phyloP scores from a whole-genome alignment of 2,113 vertebrate genomes.

The Marmota flaviventris region DNA sequence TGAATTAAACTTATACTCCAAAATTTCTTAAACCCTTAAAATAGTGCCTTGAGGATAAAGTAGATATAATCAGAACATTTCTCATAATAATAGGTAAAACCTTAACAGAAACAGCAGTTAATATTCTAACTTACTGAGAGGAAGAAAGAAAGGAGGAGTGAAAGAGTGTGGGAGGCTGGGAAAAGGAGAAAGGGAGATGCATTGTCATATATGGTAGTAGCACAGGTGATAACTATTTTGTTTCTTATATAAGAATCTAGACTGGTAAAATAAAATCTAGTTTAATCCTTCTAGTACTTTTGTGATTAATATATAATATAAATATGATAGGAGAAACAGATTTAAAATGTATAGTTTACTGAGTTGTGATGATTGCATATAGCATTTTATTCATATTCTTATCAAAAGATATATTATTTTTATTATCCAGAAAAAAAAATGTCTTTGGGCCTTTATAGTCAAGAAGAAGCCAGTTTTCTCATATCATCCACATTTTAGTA shows the following conservation, averaged over 20 bases:
- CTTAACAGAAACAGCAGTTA: background rate
- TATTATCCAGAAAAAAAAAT: slow-evolving; percentile 23
- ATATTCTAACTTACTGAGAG: background rate
- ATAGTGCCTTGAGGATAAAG: background rate
- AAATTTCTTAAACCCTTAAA: background rate
- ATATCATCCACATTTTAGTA: background rate
- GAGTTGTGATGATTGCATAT: background rate
- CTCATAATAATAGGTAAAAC: background rate
- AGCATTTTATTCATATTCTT: background rate
- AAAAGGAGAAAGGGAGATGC: background rate
- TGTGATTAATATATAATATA: background rate
- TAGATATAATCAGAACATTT: background rate
- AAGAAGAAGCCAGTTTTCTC: background rate
- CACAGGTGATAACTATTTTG: background rate
- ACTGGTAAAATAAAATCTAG: background rate
- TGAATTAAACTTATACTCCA: background rate
- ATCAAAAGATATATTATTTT: background rate
- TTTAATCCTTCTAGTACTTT: background rate
- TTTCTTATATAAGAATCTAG: background rate
- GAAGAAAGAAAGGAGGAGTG: background rate
- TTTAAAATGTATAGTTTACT: background rate
- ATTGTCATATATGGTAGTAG: background rate
- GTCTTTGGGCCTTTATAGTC: background rate
- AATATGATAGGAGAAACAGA: background rate
- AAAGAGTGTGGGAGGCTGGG: background rate